A percentile compares a stretch with the other conserved stretches of the same genome.
phyloP scores from a whole-genome alignment of 2,797 vertebrate species.

The Miichthys miiuy region DNA sequence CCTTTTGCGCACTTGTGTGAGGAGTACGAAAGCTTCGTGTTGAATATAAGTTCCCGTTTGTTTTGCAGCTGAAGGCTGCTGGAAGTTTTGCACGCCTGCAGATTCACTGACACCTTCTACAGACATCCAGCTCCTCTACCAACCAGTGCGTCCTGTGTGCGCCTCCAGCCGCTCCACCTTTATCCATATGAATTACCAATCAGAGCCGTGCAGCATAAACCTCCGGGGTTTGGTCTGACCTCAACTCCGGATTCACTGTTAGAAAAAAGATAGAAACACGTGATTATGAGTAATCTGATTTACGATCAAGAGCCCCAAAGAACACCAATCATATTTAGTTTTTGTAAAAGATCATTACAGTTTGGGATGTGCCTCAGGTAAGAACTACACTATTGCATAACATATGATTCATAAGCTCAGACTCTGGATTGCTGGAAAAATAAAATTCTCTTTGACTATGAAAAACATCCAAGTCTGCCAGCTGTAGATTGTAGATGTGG shows the following conservation, averaged over 20 bases:
- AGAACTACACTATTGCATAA: neutral
- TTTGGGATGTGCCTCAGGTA: constrained; percentile 3
- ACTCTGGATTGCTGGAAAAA: constrained; percentile 2
- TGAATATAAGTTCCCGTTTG: neutral
- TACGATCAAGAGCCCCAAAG: no score
- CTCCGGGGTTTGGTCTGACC: constrained; percentile 48
- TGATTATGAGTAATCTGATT: neutral
- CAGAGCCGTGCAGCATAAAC: neutral
- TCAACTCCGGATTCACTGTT: neutral
- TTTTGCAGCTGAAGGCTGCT: neutral
- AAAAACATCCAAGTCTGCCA: neutral
- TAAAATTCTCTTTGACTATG: neutral
- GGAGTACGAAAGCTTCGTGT: no score
- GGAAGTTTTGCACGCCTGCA: neutral
- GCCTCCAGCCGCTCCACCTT: constrained; percentile 29
- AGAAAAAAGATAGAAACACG: neutral
- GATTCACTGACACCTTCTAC: neutral
- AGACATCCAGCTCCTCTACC: neutral
- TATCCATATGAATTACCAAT: constrained; percentile 15
- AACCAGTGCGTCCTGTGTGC: constrained; percentile 19
- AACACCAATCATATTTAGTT: no score
- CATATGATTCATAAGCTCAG: constrained; percentile 16
- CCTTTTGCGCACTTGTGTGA: neutral
- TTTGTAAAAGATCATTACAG: neutral
- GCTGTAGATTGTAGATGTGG: neutral